These are phyloP conservation scores for Cecidostiba fungosa DNA, from an alignment of 2,888 invertebrate genomes.

Conservation along the genomic window DNA sequence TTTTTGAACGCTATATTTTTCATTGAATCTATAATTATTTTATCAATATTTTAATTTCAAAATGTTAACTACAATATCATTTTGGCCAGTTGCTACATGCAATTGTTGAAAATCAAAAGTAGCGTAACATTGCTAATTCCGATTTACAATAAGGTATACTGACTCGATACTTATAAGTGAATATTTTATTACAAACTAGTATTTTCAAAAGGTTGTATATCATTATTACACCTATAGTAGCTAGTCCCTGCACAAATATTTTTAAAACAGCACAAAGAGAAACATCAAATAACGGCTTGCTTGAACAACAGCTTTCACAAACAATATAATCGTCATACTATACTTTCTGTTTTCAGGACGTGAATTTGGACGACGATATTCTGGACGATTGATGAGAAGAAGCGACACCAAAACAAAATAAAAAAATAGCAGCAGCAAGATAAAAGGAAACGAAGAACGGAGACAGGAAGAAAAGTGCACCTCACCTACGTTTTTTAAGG, in stretches of 20 bases:
- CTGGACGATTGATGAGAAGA: conserved; percentile 81
- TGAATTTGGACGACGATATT: conserved; percentile 88
- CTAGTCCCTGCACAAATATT: background rate
- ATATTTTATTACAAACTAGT: background rate
- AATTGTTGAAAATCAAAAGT: too few relatives aligned
- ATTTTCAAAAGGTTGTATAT: background rate
- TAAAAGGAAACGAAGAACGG: conserved; percentile 23
- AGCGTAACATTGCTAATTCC: background rate
- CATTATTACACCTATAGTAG: background rate
- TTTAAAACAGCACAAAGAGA: background rate
- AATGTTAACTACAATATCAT: too few relatives aligned
- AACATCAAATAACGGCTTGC: conserved; percentile 26
- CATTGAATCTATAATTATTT: too few relatives aligned
- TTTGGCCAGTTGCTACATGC: too few relatives aligned
- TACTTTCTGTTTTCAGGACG: conserved; percentile 82
- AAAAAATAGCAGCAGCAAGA: background rate
- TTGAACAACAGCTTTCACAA: conserved; percentile 15
- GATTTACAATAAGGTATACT: background rate
- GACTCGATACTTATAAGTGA: too few relatives aligned
- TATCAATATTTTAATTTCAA: too few relatives aligned
- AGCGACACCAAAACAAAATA: conserved; percentile 49
- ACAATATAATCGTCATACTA: conserved; percentile 3
- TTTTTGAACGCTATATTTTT: too few relatives aligned
- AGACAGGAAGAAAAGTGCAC: conserved; percentile 48
- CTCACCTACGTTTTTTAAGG: conserved; percentile 38